Percentiles rank a stretch among this genome's conserved stretches.
These are phyloP conservation scores for Myzus persicae DNA, from an alignment of 1,140 invertebrate genomes.

Conservation along the genomic window DNA sequence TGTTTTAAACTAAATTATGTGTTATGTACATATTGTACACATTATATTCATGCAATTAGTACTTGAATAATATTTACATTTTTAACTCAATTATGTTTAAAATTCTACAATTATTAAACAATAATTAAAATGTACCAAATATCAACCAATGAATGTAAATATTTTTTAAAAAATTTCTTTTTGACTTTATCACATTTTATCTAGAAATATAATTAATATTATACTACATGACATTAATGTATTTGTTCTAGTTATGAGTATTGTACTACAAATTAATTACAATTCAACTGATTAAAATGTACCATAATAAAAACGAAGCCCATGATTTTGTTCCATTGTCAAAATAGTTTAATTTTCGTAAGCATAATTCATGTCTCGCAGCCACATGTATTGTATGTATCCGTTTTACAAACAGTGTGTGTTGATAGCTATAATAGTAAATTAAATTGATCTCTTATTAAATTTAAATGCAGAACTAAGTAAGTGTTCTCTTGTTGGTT, in stretches of 20 bases:
- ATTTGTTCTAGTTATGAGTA: background rate
- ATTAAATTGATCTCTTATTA: background rate
- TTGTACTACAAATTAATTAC: background rate
- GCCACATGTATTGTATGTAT: background rate
- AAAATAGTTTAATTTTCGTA: background rate
- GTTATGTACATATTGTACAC: background rate
- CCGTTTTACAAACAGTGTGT: background rate
- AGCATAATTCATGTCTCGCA: background rate
- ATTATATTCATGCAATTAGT: background rate
- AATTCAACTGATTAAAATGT: background rate
- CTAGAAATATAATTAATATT: background rate
- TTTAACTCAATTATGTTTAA: background rate
- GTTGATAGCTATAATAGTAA: background rate
- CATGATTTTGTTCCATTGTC: background rate
- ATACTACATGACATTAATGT: background rate
- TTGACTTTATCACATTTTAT: slow-evolving; percentile 1
- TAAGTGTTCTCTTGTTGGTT: background rate
- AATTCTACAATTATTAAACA: background rate
- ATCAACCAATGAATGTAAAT: slow-evolving; percentile 26
- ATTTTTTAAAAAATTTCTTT: background rate
- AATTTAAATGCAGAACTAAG: background rate
- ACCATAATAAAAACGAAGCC: background rate
- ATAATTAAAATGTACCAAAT: background rate
- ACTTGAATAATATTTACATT: slow-evolving; percentile 2
- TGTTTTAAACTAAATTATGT: background rate